Conservation (phyloP, 2,113 vertebrate genomes). For the Oryzias woworae region DNA sequence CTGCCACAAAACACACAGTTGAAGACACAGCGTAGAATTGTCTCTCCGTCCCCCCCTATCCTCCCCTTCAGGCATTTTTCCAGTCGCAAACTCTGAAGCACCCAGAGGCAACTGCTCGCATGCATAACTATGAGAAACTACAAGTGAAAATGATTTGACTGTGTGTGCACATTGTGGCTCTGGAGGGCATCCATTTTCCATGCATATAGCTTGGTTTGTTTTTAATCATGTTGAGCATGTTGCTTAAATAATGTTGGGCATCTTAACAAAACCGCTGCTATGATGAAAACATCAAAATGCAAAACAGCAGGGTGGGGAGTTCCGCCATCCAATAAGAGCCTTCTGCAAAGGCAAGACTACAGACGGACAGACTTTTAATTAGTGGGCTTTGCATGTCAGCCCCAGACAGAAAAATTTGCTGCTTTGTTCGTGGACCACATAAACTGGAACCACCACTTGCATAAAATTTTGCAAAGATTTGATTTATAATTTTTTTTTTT, state of each 20-base stretch:
- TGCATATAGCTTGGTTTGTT: conserved; percentile 65
- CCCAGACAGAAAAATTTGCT: conserved; percentile 61
- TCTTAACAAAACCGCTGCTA: conserved; percentile 65
- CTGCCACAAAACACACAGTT: conserved; percentile 25
- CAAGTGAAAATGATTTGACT: conserved; percentile 47
- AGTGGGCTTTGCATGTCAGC: conserved; percentile 62
- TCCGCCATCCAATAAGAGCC: conserved; percentile 51
- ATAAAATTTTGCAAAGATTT: conserved; percentile 40
- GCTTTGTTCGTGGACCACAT: conserved; percentile 54
- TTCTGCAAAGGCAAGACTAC: conserved; percentile 54
- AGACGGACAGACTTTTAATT: conserved; percentile 76
- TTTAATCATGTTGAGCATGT: conserved; percentile 47
- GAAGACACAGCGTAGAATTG: conserved; percentile 60
- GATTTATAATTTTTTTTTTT: conserved; percentile 31
- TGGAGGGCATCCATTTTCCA: conserved; percentile 66
- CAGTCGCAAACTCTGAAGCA: conserved; percentile 47
- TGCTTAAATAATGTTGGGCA: conserved; percentile 69
- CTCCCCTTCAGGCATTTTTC: conserved; percentile 50
- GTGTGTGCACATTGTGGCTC: conserved; percentile 34
- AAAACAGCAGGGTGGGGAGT: conserved; percentile 50
- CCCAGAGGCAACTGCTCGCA: conserved; percentile 55
- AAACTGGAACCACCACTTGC: conserved; percentile 55
- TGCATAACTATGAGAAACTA: conserved; percentile 44
- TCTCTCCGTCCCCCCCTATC: conserved; percentile 19
- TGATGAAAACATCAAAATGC: conserved; percentile 76